Percentiles rank a stretch among this genome's conserved stretches.
These are phyloP conservation scores for Tapera naevia DNA, from an alignment of 2,797 vertebrate genomes.

Conservation along the genomic window DNA sequence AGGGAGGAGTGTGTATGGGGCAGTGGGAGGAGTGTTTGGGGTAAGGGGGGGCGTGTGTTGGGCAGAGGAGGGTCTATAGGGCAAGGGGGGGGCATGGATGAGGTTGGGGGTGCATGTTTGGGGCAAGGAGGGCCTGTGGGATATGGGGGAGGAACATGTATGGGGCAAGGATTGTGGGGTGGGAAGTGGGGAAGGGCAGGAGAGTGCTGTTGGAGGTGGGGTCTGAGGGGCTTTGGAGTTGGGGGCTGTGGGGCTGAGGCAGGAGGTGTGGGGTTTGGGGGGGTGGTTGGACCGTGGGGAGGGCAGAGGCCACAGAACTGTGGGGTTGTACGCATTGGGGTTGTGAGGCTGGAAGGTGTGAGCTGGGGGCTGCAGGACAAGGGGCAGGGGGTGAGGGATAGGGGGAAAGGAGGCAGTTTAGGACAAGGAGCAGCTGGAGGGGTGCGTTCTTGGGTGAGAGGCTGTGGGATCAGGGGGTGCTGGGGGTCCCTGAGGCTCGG, in stretches of 20 bases:
- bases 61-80: too few relatives aligned
- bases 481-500: not conserved
- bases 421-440: not conserved
- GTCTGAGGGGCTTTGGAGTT: not conserved
- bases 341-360: rapidly evolving
- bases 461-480: not conserved
- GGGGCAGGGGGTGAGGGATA: too few relatives aligned
- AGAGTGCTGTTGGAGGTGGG: not conserved
- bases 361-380: not conserved
- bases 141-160: not conserved
- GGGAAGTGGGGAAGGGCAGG: not conserved
- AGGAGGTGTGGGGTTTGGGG: not conserved
- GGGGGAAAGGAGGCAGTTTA: not conserved
- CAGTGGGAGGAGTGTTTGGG: too few relatives aligned
- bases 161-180: not conserved
- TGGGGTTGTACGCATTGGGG: not conserved
- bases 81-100: not conserved
- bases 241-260: not conserved
- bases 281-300: not conserved
- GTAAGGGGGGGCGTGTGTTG: not conserved
- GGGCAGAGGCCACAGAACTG: not conserved
- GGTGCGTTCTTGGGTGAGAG: not conserved
- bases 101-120: too few relatives aligned
- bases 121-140: not conserved
- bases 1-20: too few relatives aligned